Evolutionary conservation across 2,888 invertebrate genomes (phyloP).

Genomic region (Patella pellucida): DNA sequence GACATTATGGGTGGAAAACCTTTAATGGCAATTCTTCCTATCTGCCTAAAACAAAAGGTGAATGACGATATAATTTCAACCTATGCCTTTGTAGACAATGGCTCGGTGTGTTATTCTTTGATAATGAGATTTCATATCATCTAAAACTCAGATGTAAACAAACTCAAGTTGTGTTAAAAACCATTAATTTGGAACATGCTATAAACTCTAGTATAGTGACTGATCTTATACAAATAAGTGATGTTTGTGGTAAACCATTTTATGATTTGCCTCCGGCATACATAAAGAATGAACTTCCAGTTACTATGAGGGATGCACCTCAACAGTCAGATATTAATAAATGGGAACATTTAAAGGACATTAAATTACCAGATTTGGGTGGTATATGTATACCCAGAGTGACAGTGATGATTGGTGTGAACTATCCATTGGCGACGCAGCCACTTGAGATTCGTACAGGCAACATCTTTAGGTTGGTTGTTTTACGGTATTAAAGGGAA

Average conservation of each 20-base stretch:
- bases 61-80: not conserved
- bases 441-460: constrained; percentile 7
- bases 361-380: not conserved
- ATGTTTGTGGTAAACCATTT: not conserved
- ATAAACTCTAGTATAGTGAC: not conserved
- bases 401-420: constrained; percentile 3
- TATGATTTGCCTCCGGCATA: not conserved
- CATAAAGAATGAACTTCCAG: not conserved
- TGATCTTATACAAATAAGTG: not conserved
- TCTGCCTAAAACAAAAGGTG: not conserved
- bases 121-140: too few relatives aligned
- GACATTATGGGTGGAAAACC: not conserved
- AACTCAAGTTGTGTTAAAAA: not conserved
- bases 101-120: not conserved
- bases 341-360: constrained; percentile 7
- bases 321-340: constrained; percentile 7
- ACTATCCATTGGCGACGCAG: constrained; percentile 1
- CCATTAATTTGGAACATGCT: not conserved
- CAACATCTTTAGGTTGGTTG: constrained; percentile 23
- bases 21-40: constrained; percentile 1
- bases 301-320: not conserved
- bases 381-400: not conserved
- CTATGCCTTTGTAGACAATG: not conserved
- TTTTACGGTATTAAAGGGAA: constrained; percentile 22
- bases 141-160: not conserved